phyloP scores from a whole-genome alignment of 2,888 invertebrate species.

The Sinelater perroti region DNA sequence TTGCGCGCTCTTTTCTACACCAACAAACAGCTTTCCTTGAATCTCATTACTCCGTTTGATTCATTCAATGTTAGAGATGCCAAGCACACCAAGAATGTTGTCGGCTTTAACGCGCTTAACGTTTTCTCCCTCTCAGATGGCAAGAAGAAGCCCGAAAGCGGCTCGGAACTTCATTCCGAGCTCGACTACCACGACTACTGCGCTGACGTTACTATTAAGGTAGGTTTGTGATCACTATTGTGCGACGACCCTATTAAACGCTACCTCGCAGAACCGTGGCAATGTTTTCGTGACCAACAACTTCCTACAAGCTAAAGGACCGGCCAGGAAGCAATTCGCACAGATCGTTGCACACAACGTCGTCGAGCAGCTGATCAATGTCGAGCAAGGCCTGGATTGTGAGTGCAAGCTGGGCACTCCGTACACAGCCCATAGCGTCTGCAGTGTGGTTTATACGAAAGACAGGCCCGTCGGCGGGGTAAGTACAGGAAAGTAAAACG shows the following conservation, averaged over 20 bases:
- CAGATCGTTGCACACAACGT: constrained; percentile 64
- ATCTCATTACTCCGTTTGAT: constrained; percentile 69
- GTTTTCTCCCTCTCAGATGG: constrained; percentile 71
- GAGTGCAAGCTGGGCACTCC: constrained; percentile 50
- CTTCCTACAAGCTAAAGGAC: constrained; percentile 64
- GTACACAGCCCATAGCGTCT: constrained; percentile 50
- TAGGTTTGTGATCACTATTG: constrained; percentile 56
- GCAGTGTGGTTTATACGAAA: constrained; percentile 49
- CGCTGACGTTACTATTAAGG: constrained; percentile 70
- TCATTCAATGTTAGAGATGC: constrained; percentile 64
- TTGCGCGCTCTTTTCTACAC: constrained; percentile 58
- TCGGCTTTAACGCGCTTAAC: constrained; percentile 69
- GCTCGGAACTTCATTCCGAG: constrained; percentile 65
- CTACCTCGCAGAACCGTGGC: constrained; percentile 68
- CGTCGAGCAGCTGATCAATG: constrained; percentile 57
- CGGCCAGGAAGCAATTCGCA: constrained; percentile 69
- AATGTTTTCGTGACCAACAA: constrained; percentile 71
- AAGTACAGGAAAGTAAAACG: constrained; percentile 5
- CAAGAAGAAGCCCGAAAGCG: constrained; percentile 69
- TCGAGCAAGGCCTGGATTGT: constrained; percentile 62
- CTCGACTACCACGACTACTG: constrained; percentile 71
- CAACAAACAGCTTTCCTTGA: constrained; percentile 68
- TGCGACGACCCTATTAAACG: too few relatives aligned
- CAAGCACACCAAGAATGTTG: constrained; percentile 66
- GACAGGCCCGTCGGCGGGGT: constrained; percentile 36